Percentiles rank a stretch among this genome's conserved stretches.
Evolutionary conservation across 2,113 vertebrate species (phyloP).

Genomic region (Grantiella picta): DNA sequence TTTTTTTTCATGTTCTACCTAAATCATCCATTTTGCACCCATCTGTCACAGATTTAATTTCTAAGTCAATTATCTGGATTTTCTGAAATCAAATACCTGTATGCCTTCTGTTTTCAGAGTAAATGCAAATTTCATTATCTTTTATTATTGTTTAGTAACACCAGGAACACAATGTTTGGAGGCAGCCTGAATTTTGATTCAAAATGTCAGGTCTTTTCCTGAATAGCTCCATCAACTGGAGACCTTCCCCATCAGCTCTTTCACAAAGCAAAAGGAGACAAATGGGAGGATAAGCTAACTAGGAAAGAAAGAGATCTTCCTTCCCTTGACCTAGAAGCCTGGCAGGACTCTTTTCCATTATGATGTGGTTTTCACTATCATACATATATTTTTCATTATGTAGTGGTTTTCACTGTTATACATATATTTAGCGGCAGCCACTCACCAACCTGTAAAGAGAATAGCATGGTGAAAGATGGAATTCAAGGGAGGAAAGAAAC

Average conservation of each 20-base stretch:
- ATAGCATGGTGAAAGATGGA: background rate
- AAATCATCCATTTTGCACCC: background rate
- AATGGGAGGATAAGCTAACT: conserved; percentile 18
- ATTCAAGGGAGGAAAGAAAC: conserved; percentile 7
- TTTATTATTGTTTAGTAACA: background rate
- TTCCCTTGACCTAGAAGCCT: conserved; percentile 64
- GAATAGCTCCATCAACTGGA: conserved; percentile 31
- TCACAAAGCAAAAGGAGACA: conserved; percentile 12
- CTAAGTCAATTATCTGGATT: background rate
- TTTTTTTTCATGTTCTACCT: background rate
- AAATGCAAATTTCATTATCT: background rate
- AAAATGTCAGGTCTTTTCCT: conserved; percentile 8
- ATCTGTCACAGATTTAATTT: background rate
- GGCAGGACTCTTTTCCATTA: conserved; percentile 35
- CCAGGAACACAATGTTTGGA: accelerated
- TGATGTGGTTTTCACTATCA: conserved; percentile 46
- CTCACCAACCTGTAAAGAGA: conserved; percentile 1
- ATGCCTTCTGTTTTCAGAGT: background rate
- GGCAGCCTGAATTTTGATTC: conserved; percentile 19
- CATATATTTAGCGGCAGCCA: conserved; percentile 41
- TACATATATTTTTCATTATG: conserved; percentile 55
- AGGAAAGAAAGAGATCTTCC: conserved; percentile 25
- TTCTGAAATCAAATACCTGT: background rate
- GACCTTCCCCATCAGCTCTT: conserved; percentile 42
- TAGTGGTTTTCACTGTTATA: conserved; percentile 48